Evolutionary conservation across 2,113 vertebrate species (phyloP).

Genomic region (Petaurus breviceps): DNA sequence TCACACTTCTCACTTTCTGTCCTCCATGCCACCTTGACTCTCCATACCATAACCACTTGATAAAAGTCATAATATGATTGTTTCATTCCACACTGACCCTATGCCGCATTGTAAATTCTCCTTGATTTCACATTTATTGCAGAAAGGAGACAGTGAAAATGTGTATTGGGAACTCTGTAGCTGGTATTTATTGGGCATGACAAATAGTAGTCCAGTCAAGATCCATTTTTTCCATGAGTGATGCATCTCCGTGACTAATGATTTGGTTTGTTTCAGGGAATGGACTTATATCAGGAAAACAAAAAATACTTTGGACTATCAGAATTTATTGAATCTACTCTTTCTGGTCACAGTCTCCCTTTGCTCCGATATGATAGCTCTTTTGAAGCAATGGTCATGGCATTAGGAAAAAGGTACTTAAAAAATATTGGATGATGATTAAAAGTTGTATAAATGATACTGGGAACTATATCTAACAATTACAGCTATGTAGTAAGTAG

Average conservation of each 20-base stretch:
- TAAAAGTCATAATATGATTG: neutral
- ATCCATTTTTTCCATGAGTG: neutral
- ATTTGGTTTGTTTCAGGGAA: conserved; percentile 85
- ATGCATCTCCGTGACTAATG: neutral
- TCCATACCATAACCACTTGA: neutral
- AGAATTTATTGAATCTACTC: conserved; percentile 94
- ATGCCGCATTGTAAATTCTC: neutral
- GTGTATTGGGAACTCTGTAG: neutral
- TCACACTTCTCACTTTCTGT: neutral
- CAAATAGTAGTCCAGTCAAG: neutral
- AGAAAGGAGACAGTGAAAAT: neutral
- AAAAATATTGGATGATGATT: neutral
- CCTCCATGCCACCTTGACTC: neutral
- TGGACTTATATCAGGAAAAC: conserved; percentile 93
- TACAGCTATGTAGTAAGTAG: neutral
- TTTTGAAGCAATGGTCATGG: conserved; percentile 95
- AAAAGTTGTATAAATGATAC: neutral
- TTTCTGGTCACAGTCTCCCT: conserved; percentile 93
- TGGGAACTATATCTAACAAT: neutral
- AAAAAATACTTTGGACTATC: conserved; percentile 95
- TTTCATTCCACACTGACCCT: neutral
- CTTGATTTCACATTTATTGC: neutral
- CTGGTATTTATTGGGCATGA: neutral
- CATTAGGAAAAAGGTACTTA: conserved; percentile 92
- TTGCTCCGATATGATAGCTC: conserved; percentile 95